Conservation (phyloP, 2,113 vertebrate genomes). For the Syngnathus typhle region DNA sequence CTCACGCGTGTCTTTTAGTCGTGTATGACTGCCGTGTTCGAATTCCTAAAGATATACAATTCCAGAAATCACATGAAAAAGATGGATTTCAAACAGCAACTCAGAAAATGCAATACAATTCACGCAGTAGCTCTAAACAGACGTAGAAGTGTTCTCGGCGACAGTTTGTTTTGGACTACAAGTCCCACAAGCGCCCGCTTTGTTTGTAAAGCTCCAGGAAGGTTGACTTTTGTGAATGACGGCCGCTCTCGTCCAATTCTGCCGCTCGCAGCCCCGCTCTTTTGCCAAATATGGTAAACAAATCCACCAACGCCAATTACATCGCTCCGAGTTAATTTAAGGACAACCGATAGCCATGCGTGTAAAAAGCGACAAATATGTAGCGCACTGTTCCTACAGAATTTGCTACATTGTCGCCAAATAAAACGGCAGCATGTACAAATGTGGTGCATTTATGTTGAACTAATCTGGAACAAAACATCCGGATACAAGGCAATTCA, state of each 20-base stretch:
- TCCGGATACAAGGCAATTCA: neutral
- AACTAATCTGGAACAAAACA: neutral
- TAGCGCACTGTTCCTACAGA: neutral
- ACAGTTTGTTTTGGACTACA: conserved; percentile 71
- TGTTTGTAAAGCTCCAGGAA: conserved; percentile 75
- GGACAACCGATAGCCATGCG: conserved; percentile 29
- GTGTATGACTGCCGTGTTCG: neutral
- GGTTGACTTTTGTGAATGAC: conserved; percentile 76
- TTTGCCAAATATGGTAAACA: conserved; percentile 94
- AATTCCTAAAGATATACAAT: neutral
- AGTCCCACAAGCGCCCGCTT: conserved; percentile 71
- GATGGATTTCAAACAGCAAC: too few species aligned
- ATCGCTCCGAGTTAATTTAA: conserved; percentile 48
- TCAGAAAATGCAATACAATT: fast-evolving
- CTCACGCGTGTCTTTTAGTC: neutral
- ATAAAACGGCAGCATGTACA: neutral
- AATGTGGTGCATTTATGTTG: neutral
- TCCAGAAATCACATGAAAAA: neutral
- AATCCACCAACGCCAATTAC: conserved; percentile 74
- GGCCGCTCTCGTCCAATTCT: conserved; percentile 68
- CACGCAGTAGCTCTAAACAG: fast-evolving
- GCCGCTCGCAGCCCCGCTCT: conserved; percentile 64
- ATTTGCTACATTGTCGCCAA: neutral
- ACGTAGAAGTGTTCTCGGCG: neutral
- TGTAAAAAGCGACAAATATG: conserved; percentile 21